Base-by-base conservation (phyloP, 2,888 invertebrate species). In the Iphiclides podalirius region DNA sequence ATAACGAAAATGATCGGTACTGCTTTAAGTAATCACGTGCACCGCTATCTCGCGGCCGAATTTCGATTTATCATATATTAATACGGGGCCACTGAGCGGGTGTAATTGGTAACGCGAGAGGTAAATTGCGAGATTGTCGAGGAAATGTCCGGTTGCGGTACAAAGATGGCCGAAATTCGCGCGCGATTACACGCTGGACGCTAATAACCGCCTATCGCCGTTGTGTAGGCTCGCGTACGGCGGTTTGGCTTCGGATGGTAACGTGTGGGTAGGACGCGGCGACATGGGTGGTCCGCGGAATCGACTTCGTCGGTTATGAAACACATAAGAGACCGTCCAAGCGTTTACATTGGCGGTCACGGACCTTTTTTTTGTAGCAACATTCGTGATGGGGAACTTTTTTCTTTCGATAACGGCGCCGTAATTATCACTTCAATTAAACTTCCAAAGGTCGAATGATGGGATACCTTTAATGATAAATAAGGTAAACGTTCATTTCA, bases 261-360 rank as follows among this genome's bases (percentile, higher is more conserved):
- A 7, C 31, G 31, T 31, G n/a, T 31, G 11, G 31, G 31, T n/a
- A 26, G 2, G 12, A n/a, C 3, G 51, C 65, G 63, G 56, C 81
- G 59, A 67, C 79, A 61, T 87, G 88, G 87, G 88, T 87, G 88
- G 88, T 88, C 88, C 74, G 60, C 69, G 59, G 69, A 75, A 72
- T 79, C 78, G 75, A 72, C 65, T 67, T 72, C 72, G 65, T 67
- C 78, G 77, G 75, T 79, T 80, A 78, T 68, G 66, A 70, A 70
- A 71, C 75, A 79, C 61, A 79, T 79, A 80, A 70, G 58, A 50
- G 53, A 50, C 47, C 47, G 52, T 53, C 62, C 36, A 40, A 39
- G 17, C 44, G 61, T 62, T 59, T 62, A 61, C 56, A 63, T 63
- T 64, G 63, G 61, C 66, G 61, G 72, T 69, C 64, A 62, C 64